Conservation (phyloP, 2,797 vertebrate genomes). For the Sebastes cheni region DNA sequence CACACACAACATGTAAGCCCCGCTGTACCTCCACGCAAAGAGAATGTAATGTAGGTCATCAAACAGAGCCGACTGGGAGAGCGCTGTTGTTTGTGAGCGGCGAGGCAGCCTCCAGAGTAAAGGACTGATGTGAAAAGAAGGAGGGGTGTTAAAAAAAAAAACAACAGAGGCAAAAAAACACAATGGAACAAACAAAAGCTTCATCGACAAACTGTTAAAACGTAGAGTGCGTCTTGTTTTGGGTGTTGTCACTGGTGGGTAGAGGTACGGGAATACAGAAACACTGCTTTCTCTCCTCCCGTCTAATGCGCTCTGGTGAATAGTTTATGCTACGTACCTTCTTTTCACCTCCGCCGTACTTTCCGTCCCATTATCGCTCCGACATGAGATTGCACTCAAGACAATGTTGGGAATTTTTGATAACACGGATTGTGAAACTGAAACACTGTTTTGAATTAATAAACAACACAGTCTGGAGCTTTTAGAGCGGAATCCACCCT, state of each 20-base stretch:
- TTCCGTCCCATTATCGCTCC: slow-evolving; percentile 78
- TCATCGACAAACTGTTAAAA: slow-evolving; percentile 81
- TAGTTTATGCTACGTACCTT: slow-evolving; percentile 78
- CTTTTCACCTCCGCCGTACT: slow-evolving; percentile 68
- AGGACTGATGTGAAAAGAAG: slow-evolving; percentile 64
- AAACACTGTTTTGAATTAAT: slow-evolving; percentile 87
- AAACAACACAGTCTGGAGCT: slow-evolving; percentile 82
- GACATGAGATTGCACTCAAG: slow-evolving; percentile 87
- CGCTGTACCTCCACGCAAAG: slow-evolving; percentile 72
- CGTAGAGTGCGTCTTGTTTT: slow-evolving; percentile 67
- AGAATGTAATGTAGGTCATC: slow-evolving; percentile 84
- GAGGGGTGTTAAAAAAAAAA: slow-evolving; percentile 51
- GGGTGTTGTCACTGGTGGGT: slow-evolving; percentile 70
- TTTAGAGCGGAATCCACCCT: slow-evolving; percentile 72
- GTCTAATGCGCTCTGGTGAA: slow-evolving; percentile 76
- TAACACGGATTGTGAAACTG: slow-evolving; percentile 83
- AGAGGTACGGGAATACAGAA: slow-evolving; percentile 68
- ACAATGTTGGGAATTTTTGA: slow-evolving; percentile 85
- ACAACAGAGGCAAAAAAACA: slow-evolving; percentile 54
- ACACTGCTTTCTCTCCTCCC: slow-evolving; percentile 58
- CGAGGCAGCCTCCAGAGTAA: slow-evolving; percentile 66
- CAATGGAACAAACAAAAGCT: slow-evolving; percentile 82
- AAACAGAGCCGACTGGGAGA: slow-evolving; percentile 75
- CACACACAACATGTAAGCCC: slow-evolving; percentile 74
- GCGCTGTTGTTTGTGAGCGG: slow-evolving; percentile 73